Percentiles rank a stretch among this genome's conserved stretches.
Conservation (phyloP, 2,888 invertebrate species). For the Tenthredo distinguenda region DNA sequence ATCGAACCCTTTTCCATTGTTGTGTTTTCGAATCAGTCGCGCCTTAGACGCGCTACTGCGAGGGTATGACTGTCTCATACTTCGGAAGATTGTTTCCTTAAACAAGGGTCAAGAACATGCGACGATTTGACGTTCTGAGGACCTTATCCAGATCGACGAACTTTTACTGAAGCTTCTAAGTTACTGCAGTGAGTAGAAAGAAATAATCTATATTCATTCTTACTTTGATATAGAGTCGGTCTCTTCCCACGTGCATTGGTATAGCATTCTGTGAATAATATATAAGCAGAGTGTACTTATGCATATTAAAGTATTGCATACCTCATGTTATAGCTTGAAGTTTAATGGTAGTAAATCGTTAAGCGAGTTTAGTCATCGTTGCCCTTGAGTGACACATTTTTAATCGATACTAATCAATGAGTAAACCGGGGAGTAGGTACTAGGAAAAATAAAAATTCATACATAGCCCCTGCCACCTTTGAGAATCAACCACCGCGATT, state of each 20-base stretch:
- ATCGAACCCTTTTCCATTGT: conserved; percentile 23
- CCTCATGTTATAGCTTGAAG: not conserved
- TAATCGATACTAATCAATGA: conserved; percentile 31
- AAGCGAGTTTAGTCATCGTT: not conserved
- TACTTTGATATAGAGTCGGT: not conserved
- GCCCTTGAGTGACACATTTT: conserved; percentile 28
- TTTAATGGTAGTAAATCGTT: not conserved
- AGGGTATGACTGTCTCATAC: not conserved
- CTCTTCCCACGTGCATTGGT: not conserved
- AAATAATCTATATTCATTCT: not conserved
- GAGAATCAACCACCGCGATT: conserved; percentile 7
- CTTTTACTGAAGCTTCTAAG: not conserved
- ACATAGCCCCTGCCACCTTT: not conserved
- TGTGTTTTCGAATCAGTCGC: conserved; percentile 41
- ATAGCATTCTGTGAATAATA: not conserved
- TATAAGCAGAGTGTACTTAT: not conserved
- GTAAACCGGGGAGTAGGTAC: not conserved
- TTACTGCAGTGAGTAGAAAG: not conserved
- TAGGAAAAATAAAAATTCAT: conserved; percentile 2
- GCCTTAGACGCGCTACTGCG: conserved; percentile 11
- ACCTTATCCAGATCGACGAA: not conserved
- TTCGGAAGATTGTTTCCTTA: not conserved
- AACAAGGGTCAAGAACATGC: not conserved
- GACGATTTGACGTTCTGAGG: not conserved
- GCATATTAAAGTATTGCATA: not conserved